Conservation (phyloP, 2,888 invertebrate genomes). For the Dicyrtomina minuta region DNA sequence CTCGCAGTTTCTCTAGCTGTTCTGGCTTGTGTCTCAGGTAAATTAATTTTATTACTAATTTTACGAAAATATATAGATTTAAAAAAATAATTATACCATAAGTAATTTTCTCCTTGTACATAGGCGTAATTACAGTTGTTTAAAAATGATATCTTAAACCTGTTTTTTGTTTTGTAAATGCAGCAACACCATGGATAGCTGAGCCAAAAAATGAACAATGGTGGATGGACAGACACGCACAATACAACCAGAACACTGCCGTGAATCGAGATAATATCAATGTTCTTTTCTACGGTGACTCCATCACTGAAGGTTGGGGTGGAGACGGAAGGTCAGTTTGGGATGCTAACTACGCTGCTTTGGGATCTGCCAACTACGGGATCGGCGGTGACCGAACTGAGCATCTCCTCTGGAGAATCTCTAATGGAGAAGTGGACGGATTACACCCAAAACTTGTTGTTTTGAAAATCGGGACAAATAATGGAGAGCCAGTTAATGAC, state of each 20-base stretch:
- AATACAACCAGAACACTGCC: slow-evolving; percentile 37
- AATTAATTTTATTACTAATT: too few relatives aligned
- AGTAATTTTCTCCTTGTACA: too few relatives aligned
- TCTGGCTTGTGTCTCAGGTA: too few relatives aligned
- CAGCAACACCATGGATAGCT: slow-evolving; percentile 32
- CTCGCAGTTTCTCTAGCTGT: too few relatives aligned
- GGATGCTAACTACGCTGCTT: slow-evolving; percentile 36
- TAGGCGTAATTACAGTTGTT: too few relatives aligned
- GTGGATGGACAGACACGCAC: slow-evolving; percentile 42
- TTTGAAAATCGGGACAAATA: slow-evolving; percentile 57
- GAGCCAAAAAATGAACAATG: slow-evolving; percentile 33
- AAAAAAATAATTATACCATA: too few relatives aligned
- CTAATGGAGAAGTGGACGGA: slow-evolving; percentile 61
- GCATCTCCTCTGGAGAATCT: slow-evolving; percentile 61
- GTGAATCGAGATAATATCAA: slow-evolving; percentile 38
- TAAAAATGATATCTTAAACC: too few relatives aligned
- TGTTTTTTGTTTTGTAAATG: background rate
- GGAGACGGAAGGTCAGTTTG: slow-evolving; percentile 32
- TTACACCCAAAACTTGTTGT: slow-evolving; percentile 61
- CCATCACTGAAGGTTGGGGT: slow-evolving; percentile 48
- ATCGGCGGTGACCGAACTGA: slow-evolving; percentile 61
- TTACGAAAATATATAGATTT: too few relatives aligned
- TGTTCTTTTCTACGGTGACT: slow-evolving; percentile 49
- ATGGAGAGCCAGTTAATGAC: slow-evolving; percentile 13
- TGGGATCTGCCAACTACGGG: slow-evolving; percentile 46